A percentile compares a stretch with the other conserved stretches of the same genome.
These are phyloP conservation scores for Dendroctonus ponderosae DNA, from an alignment of 1,140 invertebrate genomes.

Conservation along the genomic window DNA sequence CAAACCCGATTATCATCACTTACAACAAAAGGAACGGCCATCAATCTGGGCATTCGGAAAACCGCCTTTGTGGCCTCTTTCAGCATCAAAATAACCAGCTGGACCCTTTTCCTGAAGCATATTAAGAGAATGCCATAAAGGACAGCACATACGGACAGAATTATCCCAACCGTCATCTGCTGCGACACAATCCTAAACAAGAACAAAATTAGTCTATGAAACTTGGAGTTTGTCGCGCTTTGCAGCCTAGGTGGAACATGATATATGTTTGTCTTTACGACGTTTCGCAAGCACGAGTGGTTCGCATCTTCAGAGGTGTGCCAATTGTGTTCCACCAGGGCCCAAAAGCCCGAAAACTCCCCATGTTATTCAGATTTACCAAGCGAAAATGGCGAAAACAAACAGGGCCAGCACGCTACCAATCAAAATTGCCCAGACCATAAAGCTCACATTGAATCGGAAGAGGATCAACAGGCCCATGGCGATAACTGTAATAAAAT, in stretches of 20 bases:
- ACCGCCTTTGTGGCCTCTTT: conserved; percentile 75
- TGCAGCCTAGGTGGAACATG: no score
- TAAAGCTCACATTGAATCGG: conserved; percentile 58
- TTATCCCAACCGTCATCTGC: no score
- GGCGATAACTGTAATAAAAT: conserved; percentile 56
- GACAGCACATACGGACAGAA: conserved; percentile 59
- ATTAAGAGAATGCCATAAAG: conserved; percentile 64
- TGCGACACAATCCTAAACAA: no score
- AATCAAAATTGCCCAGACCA: conserved; percentile 67
- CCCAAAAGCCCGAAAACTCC: no score
- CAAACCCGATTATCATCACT: no score
- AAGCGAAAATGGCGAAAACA: conserved; percentile 62
- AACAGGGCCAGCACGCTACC: conserved; percentile 58
- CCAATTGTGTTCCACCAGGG: no score
- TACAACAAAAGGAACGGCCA: conserved; percentile 72
- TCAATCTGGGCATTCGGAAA: conserved; percentile 64
- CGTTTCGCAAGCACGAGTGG: no score
- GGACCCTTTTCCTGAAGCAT: conserved; percentile 62
- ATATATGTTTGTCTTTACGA: no score
- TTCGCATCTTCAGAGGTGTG: no score
- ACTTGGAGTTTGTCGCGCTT: no score
- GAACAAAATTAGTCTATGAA: no score
- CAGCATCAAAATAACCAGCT: conserved; percentile 67
- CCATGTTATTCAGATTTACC: conserved; percentile 52
- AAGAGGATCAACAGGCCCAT: conserved; percentile 61